A percentile compares a stretch with the other conserved stretches of the same genome.
phyloP scores from a whole-genome alignment of 2,797 vertebrate genomes.

The Parambassis ranga region DNA sequence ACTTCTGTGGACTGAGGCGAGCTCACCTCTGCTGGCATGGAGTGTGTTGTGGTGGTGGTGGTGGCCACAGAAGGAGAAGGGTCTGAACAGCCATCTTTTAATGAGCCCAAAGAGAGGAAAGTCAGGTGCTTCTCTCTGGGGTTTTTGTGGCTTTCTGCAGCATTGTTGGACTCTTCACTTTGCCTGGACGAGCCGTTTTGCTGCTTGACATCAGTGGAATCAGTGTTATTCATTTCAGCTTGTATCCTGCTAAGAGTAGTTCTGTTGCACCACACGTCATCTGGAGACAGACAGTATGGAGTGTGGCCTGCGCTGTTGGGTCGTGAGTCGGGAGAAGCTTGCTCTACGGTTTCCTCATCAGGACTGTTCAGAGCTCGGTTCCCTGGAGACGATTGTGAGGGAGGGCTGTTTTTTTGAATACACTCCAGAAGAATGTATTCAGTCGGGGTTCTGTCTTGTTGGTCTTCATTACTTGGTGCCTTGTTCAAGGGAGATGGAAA shows the following conservation, averaged over 20 bases:
- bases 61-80: slow-evolving; percentile 85
- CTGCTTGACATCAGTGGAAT: slow-evolving; percentile 61
- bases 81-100: slow-evolving; percentile 85
- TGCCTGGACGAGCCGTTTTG: slow-evolving; percentile 49
- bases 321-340: slow-evolving; percentile 78
- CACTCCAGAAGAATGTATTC: slow-evolving; percentile 81
- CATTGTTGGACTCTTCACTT: slow-evolving; percentile 62
- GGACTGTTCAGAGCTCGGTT: slow-evolving; percentile 81
- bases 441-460: slow-evolving; percentile 82
- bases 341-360: slow-evolving; percentile 85
- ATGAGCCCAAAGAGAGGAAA: slow-evolving; percentile 86
- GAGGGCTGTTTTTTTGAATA: slow-evolving; percentile 73
- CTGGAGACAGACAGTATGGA: slow-evolving; percentile 84
- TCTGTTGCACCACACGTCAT: slow-evolving; percentile 76
- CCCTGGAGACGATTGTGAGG: slow-evolving; percentile 64
- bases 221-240: slow-evolving; percentile 63
- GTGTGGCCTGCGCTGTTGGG: slow-evolving; percentile 84
- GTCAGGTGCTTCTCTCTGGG: slow-evolving; percentile 84
- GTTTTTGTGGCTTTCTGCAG: slow-evolving; percentile 72
- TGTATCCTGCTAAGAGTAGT: slow-evolving; percentile 70
- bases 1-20: slow-evolving; percentile 97
- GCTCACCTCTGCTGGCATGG: slow-evolving; percentile 92
- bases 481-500: slow-evolving; percentile 77
- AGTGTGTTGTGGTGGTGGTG: slow-evolving; percentile 85
- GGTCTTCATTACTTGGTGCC: slow-evolving; percentile 78